Conservation (phyloP, 2,113 vertebrate species). For the Python bivittatus region DNA sequence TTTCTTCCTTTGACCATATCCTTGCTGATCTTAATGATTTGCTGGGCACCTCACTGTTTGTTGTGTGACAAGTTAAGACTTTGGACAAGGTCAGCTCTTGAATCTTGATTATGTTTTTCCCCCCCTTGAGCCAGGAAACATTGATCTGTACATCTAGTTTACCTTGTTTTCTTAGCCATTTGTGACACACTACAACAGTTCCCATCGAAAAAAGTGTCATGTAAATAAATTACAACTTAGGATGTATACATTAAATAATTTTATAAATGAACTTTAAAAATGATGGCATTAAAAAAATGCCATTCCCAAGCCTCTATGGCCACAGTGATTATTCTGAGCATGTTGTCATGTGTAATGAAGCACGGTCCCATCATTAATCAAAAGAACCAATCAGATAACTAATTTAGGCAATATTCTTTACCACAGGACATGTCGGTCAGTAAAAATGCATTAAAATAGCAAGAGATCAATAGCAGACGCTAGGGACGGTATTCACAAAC, state of each 20-base stretch:
- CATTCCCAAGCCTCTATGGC: constrained; percentile 69
- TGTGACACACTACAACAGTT: constrained; percentile 91
- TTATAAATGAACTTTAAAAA: constrained; percentile 91
- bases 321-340: constrained; percentile 84
- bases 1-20: constrained; percentile 49
- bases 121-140: constrained; percentile 85
- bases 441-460: constrained; percentile 87
- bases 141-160: constrained; percentile 93
- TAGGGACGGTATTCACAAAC: constrained; percentile 79
- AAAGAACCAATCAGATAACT: constrained; percentile 92
- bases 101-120: constrained; percentile 86
- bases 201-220: constrained; percentile 88
- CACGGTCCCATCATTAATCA: constrained; percentile 88
- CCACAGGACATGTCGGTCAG: constrained; percentile 86
- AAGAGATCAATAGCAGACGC: constrained; percentile 85
- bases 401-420: constrained; percentile 93
- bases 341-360: constrained; percentile 90
- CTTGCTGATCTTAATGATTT: constrained; percentile 75
- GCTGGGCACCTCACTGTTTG: constrained; percentile 68
- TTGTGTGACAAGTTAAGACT: constrained; percentile 82
- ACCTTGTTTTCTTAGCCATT: constrained; percentile 92
- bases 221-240: constrained; percentile 88
- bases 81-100: constrained; percentile 86
- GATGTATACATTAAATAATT: constrained; percentile 88
- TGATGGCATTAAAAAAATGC: constrained; percentile 74